Evolutionary conservation across 2,113 vertebrate species (phyloP).

Genomic region (Helogale parvula): DNA sequence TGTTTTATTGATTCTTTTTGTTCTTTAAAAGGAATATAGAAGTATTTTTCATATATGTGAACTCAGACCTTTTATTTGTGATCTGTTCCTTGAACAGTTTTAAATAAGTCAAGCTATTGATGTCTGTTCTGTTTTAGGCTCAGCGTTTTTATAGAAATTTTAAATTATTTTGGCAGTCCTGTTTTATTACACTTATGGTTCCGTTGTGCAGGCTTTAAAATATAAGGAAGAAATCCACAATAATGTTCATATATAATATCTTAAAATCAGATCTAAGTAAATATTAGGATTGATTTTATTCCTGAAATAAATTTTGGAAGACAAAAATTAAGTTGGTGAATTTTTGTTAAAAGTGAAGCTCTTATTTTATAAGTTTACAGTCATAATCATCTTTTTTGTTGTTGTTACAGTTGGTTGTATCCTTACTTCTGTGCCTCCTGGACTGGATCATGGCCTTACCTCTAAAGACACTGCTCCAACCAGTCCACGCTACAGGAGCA

Average conservation of each 20-base stretch:
- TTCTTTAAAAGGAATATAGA: not conserved
- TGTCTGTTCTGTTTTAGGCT: not conserved
- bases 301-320: conserved; percentile 60
- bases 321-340: not conserved
- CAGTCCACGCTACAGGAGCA: conserved; percentile 88
- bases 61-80: not conserved
- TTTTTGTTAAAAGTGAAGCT: conserved; percentile 41
- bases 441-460: conserved; percentile 99
- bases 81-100: not conserved
- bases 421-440: conserved; percentile 96
- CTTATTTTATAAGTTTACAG: conserved; percentile 64
- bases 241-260: not conserved
- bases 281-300: conserved; percentile 11
- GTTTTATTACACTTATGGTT: conserved; percentile 31
- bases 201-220: not conserved
- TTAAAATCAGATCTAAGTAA: conserved; percentile 18
- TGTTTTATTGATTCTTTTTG: not conserved
- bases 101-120: not conserved
- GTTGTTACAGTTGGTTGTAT: conserved; percentile 94
- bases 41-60: not conserved
- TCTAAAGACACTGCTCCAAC: conserved; percentile 93
- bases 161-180: conserved; percentile 1
- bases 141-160: not conserved
- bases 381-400: conserved; percentile 61
- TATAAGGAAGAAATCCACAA: not conserved